Base-by-base conservation (phyloP, 2,113 vertebrate species). In the Tachysurus fulvidraco region DNA sequence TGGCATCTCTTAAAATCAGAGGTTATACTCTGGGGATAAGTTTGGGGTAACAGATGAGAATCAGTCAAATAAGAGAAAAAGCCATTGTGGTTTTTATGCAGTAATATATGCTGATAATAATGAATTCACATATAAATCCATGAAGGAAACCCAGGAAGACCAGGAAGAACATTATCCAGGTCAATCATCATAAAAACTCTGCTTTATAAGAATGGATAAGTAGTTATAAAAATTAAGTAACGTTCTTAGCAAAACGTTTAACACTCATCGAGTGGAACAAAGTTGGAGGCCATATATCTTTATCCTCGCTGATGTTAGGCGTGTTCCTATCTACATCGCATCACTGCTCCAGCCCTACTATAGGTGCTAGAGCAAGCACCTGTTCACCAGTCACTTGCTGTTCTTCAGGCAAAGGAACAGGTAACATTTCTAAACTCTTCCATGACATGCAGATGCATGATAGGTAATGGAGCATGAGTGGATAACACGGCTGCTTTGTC, bases 371-470 rank as follows among this genome's bases (percentile, higher is more conserved):
- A 73, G 69, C 36, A 44, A 73, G 17, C 69, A n/a, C 71, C 30
- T 62, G 65, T 57, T 85, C 71, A 50, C 64, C 36, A 50, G 28
- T 41, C 28, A 59, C 62, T 16, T 36, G 9, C 36, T 65, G 60
- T 62, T 41, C 41, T 46, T 77, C 59, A 46, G 12, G 2, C 64
- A 78, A 67, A 52, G 25, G n/a, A 79, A 55, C 1, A 52, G 16
- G n/a, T 25, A 11, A 44, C 76, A 41, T 60, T 50, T 44, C 44
- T 41, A 77, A 87, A 36, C 19, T 64, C 11, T 23, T 67, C 41
- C 69, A 12, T 74, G 6, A 65, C 59, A 54, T 65, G 4, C 50
- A 79, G 60, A 76, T 62, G 85, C 74, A 81, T 81, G 55, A 74
- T 69, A 67, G 81, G 78, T 85, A 85, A 79, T 57, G 62, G 16